A percentile compares a stretch with the other conserved stretches of the same genome.
phyloP scores from a whole-genome alignment of 2,113 vertebrate genomes.

The Pteropus alecto region DNA sequence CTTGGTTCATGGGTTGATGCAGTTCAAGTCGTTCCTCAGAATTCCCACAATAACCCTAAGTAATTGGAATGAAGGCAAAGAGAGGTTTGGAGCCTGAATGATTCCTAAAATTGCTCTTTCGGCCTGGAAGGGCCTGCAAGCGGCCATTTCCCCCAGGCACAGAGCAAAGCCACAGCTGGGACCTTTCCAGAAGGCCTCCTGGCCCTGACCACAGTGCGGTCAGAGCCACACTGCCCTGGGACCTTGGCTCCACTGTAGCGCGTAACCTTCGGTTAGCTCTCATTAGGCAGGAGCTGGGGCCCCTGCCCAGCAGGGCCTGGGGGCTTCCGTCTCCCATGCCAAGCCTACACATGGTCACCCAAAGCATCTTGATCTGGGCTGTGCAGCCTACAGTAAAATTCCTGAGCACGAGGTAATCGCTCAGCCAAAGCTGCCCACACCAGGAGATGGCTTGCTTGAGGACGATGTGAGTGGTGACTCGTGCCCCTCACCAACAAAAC shows the following conservation, averaged over 20 bases:
- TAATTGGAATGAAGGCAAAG: constrained; percentile 15
- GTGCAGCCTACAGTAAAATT: not conserved
- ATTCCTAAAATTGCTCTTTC: not conserved
- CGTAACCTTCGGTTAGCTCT: not conserved
- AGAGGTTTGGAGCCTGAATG: not conserved
- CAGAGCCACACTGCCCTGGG: not conserved
- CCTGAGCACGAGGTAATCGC: not conserved
- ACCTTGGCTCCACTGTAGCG: not conserved
- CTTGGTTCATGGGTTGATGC: not conserved
- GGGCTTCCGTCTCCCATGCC: not conserved
- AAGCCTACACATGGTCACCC: not conserved
- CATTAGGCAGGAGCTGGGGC: not conserved
- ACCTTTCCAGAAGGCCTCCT: not conserved
- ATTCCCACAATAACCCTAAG: constrained; percentile 49
- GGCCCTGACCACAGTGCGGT: not conserved
- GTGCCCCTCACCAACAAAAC: not conserved
- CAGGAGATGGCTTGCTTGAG: not conserved
- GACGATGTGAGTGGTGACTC: accelerated
- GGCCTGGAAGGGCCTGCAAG: not conserved
- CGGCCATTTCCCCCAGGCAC: not conserved
- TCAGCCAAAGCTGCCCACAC: not conserved
- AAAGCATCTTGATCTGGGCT: not conserved
- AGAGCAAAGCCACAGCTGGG: not conserved
- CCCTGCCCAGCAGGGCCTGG: not conserved
- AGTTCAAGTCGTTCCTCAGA: not conserved